These are phyloP conservation scores for Neoascia interrupta DNA, from an alignment of 2,888 invertebrate species.

Conservation along the genomic window DNA sequence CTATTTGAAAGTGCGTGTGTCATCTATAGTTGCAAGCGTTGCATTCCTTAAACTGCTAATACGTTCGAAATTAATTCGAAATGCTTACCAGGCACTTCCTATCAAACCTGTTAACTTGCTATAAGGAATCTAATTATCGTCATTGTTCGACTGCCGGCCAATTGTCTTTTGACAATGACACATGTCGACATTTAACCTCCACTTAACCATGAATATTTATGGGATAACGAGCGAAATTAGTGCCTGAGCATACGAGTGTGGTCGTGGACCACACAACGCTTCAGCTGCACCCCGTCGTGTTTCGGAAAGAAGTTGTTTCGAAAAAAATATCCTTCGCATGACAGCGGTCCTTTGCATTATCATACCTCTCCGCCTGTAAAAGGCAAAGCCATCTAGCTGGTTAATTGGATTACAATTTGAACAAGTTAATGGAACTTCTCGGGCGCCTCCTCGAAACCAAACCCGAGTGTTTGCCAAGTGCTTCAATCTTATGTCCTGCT, in stretches of 20 bases:
- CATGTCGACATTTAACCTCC: slow-evolving; percentile 48
- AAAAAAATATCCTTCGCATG: too few relatives aligned
- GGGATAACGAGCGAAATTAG: slow-evolving; percentile 51
- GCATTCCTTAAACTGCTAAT: slow-evolving; percentile 62
- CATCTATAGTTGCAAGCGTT: slow-evolving; percentile 52
- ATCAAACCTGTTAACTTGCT: slow-evolving; percentile 65
- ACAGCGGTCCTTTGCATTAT: too few relatives aligned
- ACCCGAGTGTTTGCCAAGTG: slow-evolving; percentile 39
- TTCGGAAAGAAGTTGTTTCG: too few relatives aligned
- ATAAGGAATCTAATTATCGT: slow-evolving; percentile 63
- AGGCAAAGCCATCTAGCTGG: slow-evolving; percentile 29
- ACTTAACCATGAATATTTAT: slow-evolving; percentile 59
- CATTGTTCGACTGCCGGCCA: slow-evolving; percentile 35
- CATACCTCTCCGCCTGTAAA: slow-evolving; percentile 3
- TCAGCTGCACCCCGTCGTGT: background rate
- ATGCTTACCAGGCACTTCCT: slow-evolving; percentile 68
- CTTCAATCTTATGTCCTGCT: slow-evolving; percentile 59
- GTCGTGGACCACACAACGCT: background rate
- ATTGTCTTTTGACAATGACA: slow-evolving; percentile 49
- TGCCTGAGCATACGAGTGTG: background rate
- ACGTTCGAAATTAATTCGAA: slow-evolving; percentile 61
- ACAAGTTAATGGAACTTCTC: slow-evolving; percentile 59
- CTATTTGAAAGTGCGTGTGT: background rate
- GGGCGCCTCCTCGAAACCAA: background rate
- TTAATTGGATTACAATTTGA: slow-evolving; percentile 64